Evolutionary conservation across 2,113 vertebrate genomes (phyloP).

Genomic region (Balaeniceps rex): DNA sequence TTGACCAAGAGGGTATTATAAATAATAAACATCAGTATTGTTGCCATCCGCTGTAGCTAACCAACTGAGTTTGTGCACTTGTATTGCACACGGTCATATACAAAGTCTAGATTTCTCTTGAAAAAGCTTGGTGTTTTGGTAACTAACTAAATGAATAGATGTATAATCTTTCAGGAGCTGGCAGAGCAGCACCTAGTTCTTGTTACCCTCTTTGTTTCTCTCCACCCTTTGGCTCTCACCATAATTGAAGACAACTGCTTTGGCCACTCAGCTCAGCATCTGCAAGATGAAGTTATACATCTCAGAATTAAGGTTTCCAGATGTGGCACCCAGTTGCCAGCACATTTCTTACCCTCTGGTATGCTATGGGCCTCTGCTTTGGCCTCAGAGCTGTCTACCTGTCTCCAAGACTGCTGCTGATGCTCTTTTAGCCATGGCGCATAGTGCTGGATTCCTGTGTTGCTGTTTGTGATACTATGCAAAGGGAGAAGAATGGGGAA

Average conservation of each 20-base stretch:
- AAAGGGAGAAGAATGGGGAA: neutral
- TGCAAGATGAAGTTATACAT: slow-evolving; percentile 43
- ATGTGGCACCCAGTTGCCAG: neutral
- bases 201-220: slow-evolving; percentile 16
- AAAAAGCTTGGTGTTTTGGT: slow-evolving; percentile 13
- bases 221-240: neutral
- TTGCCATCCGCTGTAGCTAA: neutral
- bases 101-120: slow-evolving; percentile 40
- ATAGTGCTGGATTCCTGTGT: neutral
- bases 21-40: neutral
- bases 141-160: slow-evolving; percentile 30
- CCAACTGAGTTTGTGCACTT: slow-evolving; percentile 8
- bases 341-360: neutral
- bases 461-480: neutral
- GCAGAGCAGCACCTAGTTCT: slow-evolving; percentile 21
- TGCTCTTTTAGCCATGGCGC: neutral
- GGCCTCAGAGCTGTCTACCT: neutral
- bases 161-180: slow-evolving; percentile 53
- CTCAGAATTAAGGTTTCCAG: neutral
- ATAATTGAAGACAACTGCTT: slow-evolving; percentile 66
- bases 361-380: neutral
- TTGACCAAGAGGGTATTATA: neutral
- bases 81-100: neutral
- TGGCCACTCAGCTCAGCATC: slow-evolving; percentile 11
- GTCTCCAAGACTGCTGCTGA: neutral